Conservation (phyloP, 2,888 invertebrate species). For the Branchellion lobata region DNA sequence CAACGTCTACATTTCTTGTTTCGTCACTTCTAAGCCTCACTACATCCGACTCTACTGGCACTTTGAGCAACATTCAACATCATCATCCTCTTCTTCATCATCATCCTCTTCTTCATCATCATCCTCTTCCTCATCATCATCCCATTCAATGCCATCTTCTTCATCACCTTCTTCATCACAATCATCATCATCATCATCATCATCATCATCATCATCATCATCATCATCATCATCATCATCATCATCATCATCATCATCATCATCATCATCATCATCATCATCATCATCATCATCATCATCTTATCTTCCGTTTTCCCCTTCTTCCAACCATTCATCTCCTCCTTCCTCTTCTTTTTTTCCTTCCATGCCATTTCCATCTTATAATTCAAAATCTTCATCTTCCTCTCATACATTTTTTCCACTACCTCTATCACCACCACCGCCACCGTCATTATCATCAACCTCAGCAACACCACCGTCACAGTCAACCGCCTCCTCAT, state of each 20-base stretch:
- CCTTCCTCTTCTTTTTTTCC: too few species aligned
- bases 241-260: not conserved
- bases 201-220: not conserved
- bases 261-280: not conserved
- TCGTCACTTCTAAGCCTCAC: conserved; percentile 42
- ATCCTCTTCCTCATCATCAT: not conserved
- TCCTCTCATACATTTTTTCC: not conserved
- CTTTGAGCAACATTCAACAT: conserved; percentile 28
- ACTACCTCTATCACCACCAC: not conserved
- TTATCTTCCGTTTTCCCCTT: not conserved
- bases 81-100: conserved; percentile 14
- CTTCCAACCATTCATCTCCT: too few species aligned
- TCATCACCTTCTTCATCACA: not conserved
- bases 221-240: not conserved
- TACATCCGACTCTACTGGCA: conserved; percentile 39
- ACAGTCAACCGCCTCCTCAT: not conserved
- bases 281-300: not conserved
- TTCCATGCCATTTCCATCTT: not conserved
- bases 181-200: not conserved
- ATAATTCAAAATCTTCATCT: not conserved
- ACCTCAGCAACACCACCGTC: not conserved
- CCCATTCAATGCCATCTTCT: not conserved
- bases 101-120: not conserved
- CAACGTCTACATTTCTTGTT: conserved; percentile 43
- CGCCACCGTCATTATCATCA: not conserved